These are phyloP conservation scores for Meteorus cinctellus DNA, from an alignment of 2,888 invertebrate species.

Conservation along the genomic window DNA sequence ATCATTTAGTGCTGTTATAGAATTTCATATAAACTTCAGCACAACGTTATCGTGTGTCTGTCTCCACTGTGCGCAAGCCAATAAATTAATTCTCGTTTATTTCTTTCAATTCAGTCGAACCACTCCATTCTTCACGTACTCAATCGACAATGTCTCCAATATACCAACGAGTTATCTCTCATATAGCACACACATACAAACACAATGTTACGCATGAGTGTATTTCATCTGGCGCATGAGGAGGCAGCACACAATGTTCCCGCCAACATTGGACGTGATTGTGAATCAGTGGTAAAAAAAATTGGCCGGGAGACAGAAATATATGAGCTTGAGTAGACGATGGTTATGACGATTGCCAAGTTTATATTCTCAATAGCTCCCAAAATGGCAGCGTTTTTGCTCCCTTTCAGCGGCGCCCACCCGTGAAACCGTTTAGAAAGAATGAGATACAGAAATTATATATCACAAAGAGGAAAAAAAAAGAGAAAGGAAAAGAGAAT, in stretches of 20 bases:
- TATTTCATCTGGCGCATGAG: slow-evolving; percentile 33
- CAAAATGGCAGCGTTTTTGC: slow-evolving; percentile 54
- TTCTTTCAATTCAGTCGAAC: too few species aligned
- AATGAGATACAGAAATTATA: background rate
- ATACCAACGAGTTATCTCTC: too few species aligned
- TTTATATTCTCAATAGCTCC: slow-evolving; percentile 41
- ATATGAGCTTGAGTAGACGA: slow-evolving; percentile 31
- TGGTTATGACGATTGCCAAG: slow-evolving; percentile 13
- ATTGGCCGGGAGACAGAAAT: background rate
- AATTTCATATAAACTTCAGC: too few species aligned
- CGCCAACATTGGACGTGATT: slow-evolving; percentile 22
- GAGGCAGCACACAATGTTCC: slow-evolving; percentile 30
- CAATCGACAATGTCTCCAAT: too few species aligned
- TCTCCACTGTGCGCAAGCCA: too few species aligned
- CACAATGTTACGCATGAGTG: background rate
- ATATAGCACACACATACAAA: background rate
- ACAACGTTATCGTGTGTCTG: too few species aligned
- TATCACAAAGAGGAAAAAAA: background rate
- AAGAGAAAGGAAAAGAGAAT: slow-evolving; percentile 5
- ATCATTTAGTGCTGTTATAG: too few species aligned
- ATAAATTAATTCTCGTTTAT: too few species aligned
- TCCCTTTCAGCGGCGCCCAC: slow-evolving; percentile 45
- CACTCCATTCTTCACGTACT: too few species aligned
- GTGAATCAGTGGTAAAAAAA: background rate
- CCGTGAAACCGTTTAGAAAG: slow-evolving; percentile 15